These are phyloP conservation scores for Selenia dentaria DNA, from an alignment of 2,888 invertebrate species.

Conservation along the genomic window DNA sequence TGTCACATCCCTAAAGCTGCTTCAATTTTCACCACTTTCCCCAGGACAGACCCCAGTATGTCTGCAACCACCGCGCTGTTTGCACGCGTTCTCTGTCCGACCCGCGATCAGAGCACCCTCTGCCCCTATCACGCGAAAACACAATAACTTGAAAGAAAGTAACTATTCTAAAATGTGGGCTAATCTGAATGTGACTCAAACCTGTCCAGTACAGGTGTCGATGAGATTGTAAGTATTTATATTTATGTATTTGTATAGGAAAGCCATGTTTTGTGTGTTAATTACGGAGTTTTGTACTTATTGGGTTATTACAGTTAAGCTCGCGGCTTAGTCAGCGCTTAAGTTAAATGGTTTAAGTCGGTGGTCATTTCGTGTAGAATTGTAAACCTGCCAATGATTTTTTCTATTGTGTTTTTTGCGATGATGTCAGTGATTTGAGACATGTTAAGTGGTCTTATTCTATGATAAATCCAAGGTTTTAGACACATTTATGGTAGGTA, in stretches of 20 bases:
- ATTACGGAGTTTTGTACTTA: constrained; percentile 14
- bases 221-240: constrained; percentile 34
- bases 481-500: too few species aligned
- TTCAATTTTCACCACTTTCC: constrained; percentile 63
- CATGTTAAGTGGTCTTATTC: too few species aligned
- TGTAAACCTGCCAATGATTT: too few species aligned
- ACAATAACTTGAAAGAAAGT: constrained; percentile 33
- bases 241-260: constrained; percentile 3
- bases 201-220: constrained; percentile 26
- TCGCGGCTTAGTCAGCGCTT: constrained; percentile 16
- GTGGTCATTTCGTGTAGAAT: constrained; percentile 3
- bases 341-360: constrained; percentile 15
- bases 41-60: constrained; percentile 38
- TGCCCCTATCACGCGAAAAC: constrained; percentile 33
- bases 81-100: constrained; percentile 31
- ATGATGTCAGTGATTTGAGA: too few species aligned
- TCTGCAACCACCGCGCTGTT: constrained; percentile 43
- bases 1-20: constrained; percentile 52
- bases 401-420: too few species aligned
- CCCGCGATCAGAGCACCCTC: constrained; percentile 19
- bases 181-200: constrained; percentile 12
- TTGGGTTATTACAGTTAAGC: constrained; percentile 14
- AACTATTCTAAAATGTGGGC: constrained; percentile 33
- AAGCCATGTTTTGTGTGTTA: constrained; percentile 10
- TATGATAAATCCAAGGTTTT: too few species aligned